phyloP scores from a whole-genome alignment of 2,888 invertebrate genomes.

The Melieria picta region DNA sequence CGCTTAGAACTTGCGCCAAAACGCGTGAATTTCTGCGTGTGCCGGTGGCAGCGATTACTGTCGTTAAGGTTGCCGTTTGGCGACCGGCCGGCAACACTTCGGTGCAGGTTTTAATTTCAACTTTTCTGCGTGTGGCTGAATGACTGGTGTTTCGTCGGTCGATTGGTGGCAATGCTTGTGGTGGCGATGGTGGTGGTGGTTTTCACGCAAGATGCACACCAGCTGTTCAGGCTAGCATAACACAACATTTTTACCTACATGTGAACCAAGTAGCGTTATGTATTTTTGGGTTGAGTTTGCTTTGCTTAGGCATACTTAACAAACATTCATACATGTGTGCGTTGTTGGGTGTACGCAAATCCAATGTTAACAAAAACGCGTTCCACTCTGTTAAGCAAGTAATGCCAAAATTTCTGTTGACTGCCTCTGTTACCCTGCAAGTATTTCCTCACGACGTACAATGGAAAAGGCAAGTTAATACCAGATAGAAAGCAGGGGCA shows the following conservation, averaged over 20 bases:
- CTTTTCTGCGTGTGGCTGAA: too few relatives aligned
- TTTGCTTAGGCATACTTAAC: slow-evolving; percentile 5
- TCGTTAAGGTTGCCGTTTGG: too few relatives aligned
- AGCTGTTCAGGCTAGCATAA: slow-evolving; percentile 34
- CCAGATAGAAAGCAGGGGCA: too few relatives aligned
- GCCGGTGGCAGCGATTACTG: too few relatives aligned
- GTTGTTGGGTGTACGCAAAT: neutral
- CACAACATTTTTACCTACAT: slow-evolving; percentile 20
- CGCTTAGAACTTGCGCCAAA: too few relatives aligned
- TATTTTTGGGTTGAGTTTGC: slow-evolving; percentile 12
- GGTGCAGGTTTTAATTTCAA: too few relatives aligned
- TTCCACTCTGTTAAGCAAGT: slow-evolving; percentile 55
- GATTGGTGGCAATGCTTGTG: neutral
- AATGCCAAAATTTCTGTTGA: slow-evolving; percentile 47
- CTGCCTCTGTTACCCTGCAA: too few relatives aligned
- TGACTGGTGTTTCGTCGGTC: too few relatives aligned
- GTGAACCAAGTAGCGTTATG: slow-evolving; percentile 5
- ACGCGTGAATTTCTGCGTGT: too few relatives aligned
- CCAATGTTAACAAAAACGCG: slow-evolving; percentile 28
- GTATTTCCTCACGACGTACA: too few relatives aligned
- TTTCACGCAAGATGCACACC: slow-evolving; percentile 7
- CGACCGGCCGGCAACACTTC: too few relatives aligned
- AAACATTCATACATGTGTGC: neutral
- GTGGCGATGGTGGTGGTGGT: slow-evolving; percentile 6
- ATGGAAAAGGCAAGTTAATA: too few relatives aligned